phyloP scores from a whole-genome alignment of 1,140 invertebrate species.

The Eumeta japonica region DNA sequence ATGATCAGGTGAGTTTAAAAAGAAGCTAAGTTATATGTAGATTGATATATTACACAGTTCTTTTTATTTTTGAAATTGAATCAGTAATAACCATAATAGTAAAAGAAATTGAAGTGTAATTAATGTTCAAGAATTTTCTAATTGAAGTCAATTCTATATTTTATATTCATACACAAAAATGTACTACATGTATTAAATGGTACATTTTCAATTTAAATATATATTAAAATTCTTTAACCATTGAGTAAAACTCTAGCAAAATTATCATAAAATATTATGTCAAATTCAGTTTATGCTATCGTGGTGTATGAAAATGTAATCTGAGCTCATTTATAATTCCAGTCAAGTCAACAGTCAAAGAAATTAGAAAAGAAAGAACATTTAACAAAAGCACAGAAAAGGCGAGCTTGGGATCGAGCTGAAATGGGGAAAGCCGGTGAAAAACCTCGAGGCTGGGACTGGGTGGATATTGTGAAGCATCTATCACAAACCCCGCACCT shows the following conservation, averaged over 20 bases:
- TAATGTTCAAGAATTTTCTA: too few relatives aligned
- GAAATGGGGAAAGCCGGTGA: slow-evolving; percentile 81
- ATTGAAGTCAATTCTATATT: too few relatives aligned
- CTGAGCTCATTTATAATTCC: background rate
- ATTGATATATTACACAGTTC: background rate
- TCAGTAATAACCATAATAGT: too few relatives aligned
- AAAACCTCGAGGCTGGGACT: slow-evolving; percentile 84
- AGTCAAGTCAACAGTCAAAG: slow-evolving; percentile 33
- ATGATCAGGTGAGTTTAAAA: slow-evolving; percentile 43
- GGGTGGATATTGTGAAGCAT: slow-evolving; percentile 94
- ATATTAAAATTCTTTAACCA: too few relatives aligned
- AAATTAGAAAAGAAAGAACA: slow-evolving; percentile 76
- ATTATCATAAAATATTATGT: background rate
- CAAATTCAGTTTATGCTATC: background rate
- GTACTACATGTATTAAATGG: too few relatives aligned
- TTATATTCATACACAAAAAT: slow-evolving; percentile 1
- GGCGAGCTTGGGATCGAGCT: slow-evolving; percentile 79
- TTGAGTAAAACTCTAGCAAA: too few relatives aligned
- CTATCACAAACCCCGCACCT: slow-evolving; percentile 71
- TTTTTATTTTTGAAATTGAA: too few relatives aligned
- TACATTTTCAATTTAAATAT: too few relatives aligned
- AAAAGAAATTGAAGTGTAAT: too few relatives aligned
- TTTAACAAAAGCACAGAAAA: slow-evolving; percentile 89
- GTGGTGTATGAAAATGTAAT: background rate
- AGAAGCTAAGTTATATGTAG: too few relatives aligned